Conservation (phyloP, 92 coral and sea anemone genomes). For the Porites evermanni region DNA sequence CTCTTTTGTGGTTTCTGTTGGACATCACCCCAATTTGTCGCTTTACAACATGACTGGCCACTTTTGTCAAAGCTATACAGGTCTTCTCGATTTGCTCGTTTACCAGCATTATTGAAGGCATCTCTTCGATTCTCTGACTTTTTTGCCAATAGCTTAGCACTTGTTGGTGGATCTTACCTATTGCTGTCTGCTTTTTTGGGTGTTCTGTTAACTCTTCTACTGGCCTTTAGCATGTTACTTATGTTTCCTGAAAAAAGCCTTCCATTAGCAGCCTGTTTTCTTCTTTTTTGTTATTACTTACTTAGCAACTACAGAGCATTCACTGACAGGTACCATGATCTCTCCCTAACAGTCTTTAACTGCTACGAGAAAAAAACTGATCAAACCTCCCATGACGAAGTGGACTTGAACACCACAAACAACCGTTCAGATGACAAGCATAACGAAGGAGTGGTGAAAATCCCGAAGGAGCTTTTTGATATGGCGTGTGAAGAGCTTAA, state of each 20-base stretch:
- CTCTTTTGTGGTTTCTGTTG: neutral
- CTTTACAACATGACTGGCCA: neutral
- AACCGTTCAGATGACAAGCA: neutral
- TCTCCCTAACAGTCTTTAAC: conserved; percentile 8
- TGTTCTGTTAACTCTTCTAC: neutral
- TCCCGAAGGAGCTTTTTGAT: neutral
- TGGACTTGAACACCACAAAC: neutral
- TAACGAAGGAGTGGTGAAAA: neutral
- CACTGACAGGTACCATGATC: neutral
- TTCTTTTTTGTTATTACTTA: conserved; percentile 21
- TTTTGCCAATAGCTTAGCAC: neutral
- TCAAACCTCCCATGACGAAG: too few relatives aligned
- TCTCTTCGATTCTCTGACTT: too few relatives aligned
- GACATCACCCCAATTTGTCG: fast-evolving
- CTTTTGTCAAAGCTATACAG: too few relatives aligned
- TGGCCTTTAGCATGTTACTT: neutral
- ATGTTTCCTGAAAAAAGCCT: conserved; percentile 13
- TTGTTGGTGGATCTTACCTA: neutral
- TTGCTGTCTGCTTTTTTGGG: neutral
- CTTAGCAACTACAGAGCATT: conserved; percentile 29
- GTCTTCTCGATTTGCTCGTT: too few relatives aligned
- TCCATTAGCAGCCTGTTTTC: conserved; percentile 13
- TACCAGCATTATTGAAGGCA: too few relatives aligned
- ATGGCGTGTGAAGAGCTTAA: neutral
- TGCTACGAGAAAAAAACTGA: neutral